phyloP scores from a whole-genome alignment of 2,888 invertebrate genomes.

The Diarsia mendica region DNA sequence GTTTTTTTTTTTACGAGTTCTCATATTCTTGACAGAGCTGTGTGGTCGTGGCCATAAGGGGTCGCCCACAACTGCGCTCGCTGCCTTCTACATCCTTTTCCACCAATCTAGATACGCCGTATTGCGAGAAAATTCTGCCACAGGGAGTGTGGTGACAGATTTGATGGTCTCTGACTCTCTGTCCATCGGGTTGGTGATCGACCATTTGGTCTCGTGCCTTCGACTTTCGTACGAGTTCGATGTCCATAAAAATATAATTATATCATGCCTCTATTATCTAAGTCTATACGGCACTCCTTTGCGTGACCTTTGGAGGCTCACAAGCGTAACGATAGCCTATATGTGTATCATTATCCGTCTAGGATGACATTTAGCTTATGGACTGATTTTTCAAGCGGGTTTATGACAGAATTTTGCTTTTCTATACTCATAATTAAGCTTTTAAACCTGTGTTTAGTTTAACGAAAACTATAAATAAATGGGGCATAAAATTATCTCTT shows the following conservation, averaged over 20 bases:
- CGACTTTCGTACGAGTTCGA: no score
- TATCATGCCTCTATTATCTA: not conserved
- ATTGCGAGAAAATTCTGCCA: no score
- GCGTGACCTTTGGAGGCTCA: constrained; percentile 18
- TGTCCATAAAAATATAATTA: not conserved
- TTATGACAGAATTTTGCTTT: not conserved
- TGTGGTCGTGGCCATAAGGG: no score
- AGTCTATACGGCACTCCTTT: not conserved
- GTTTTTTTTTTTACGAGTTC: no score
- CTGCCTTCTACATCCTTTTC: no score
- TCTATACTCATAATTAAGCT: not conserved
- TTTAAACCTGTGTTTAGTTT: not conserved
- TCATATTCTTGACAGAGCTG: no score
- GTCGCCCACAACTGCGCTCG: no score
- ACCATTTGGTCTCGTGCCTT: no score
- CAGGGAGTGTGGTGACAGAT: no score
- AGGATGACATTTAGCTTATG: constrained; percentile 14
- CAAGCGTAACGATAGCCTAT: constrained; percentile 10
- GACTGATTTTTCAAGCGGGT: not conserved
- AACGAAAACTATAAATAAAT: not conserved
- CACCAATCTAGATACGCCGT: no score
- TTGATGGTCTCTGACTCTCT: no score
- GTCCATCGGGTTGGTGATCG: no score
- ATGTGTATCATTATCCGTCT: constrained; percentile 1
- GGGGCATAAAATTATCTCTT: not conserved